Base-by-base conservation (phyloP, 2,113 vertebrate genomes). In the Pelvicachromis taeniatus region DNA sequence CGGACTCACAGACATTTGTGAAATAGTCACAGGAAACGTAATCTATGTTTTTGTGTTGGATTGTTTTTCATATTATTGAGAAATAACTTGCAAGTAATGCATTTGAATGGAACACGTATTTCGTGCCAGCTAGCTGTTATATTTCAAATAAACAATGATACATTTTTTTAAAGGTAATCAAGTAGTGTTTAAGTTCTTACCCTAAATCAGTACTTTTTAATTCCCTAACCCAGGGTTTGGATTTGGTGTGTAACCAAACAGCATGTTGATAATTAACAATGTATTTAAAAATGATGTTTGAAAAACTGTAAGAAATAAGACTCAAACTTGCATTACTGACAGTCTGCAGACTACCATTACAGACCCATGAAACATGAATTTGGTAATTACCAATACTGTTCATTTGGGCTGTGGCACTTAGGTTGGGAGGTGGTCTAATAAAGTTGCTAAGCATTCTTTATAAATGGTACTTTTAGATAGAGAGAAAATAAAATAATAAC, bases 1-100 rank as follows among this genome's bases (percentile, higher is more conserved):
- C 1, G 10, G 59, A 38, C 19, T 1, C 10, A 65, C 0, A 0
- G 33, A 0, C 19, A 4, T 65, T 65, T 38, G 33, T 65, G 33
- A 65, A 65, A 65, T 38, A 38, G 33, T 65, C 61, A 65, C 61
- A 63, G 33, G 11, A 65, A 65, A 65, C 9, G 0, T 21, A 65
- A 65, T 65, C 53, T 63, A 21, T 1, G 33, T 63, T 63, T 63
- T 63, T 0, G 2, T 63, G 19, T 3, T 65, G 19, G 10, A 2
- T 12, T 1, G 3, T 14, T 63, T 8, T 2, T 2, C 35, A 14
- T 65, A 40, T 40, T 1, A 40, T 40, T 40, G 8, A 65, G 61
- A 33, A 63, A 38, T 38, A 38, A 63, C 33, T 63, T 38, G 31
- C 31, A 63, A 63, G 59, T n/a, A 63, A 63, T 35, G 2, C 10